These are phyloP conservation scores for Adela reaumurella DNA, from an alignment of 2,888 invertebrate species.

Conservation along the genomic window DNA sequence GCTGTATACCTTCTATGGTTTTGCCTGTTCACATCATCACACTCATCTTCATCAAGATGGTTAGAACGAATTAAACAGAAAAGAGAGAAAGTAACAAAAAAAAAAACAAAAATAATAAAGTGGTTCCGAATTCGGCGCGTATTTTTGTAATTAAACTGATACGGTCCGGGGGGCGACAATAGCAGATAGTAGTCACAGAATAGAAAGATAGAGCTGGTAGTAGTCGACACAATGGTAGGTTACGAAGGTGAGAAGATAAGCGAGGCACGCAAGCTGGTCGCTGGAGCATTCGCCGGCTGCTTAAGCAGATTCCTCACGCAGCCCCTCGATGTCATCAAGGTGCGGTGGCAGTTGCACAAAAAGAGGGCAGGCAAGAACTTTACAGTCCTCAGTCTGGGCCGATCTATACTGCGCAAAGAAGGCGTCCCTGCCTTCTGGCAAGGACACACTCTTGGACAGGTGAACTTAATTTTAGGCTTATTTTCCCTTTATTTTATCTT, in stretches of 20 bases:
- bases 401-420: conserved; percentile 75
- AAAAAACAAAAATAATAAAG: too few species aligned
- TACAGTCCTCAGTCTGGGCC: conserved; percentile 63
- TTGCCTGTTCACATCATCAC: too few species aligned
- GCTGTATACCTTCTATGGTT: too few species aligned
- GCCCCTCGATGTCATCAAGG: conserved; percentile 93
- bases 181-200: too few species aligned
- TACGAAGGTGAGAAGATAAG: conserved; percentile 28
- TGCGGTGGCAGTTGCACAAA: conserved; percentile 84
- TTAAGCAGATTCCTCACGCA: conserved; percentile 39
- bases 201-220: too few species aligned
- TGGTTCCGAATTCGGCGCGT: too few species aligned
- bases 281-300: conserved; percentile 29
- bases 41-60: too few species aligned
- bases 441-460: conserved; percentile 89
- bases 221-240: conserved; percentile 36
- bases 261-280: conserved; percentile 27
- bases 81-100: too few species aligned
- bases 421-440: conserved; percentile 87
- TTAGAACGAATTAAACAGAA: too few species aligned
- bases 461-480: conserved; percentile 29
- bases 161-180: too few species aligned
- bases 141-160: too few species aligned
- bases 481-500: too few species aligned
- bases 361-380: conserved; percentile 60